Percentiles rank a stretch among this genome's conserved stretches.
Evolutionary conservation across 2,113 vertebrate genomes (phyloP).

Genomic region (Crocuta crocuta): DNA sequence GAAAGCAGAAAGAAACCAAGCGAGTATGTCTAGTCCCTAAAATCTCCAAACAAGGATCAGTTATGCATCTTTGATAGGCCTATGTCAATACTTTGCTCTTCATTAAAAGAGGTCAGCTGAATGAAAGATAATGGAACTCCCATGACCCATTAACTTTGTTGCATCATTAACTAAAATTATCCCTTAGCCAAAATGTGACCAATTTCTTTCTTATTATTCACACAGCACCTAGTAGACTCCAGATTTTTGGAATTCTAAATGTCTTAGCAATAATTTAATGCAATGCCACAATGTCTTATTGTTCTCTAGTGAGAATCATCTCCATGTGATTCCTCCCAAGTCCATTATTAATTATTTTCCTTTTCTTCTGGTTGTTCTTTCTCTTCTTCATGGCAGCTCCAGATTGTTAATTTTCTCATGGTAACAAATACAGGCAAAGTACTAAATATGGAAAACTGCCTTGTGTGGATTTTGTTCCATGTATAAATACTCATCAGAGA

Average conservation of each 20-base stretch:
- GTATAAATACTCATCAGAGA: neutral
- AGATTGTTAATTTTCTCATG: neutral
- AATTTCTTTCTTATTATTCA: conserved; percentile 56
- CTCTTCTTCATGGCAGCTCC: neutral
- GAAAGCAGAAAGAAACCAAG: neutral
- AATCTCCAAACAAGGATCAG: neutral
- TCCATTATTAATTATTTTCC: conserved; percentile 33
- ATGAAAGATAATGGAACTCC: neutral
- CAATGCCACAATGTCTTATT: conserved; percentile 16
- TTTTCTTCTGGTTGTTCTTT: conserved; percentile 20
- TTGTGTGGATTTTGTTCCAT: neutral
- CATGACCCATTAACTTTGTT: neutral
- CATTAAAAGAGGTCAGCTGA: neutral
- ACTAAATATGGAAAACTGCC: neutral
- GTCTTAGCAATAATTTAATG: conserved; percentile 48
- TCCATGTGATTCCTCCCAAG: conserved; percentile 1
- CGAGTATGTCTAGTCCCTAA: neutral
- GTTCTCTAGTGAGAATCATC: conserved; percentile 26
- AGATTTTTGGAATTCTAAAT: conserved; percentile 53
- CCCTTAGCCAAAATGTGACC: neutral
- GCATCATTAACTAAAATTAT: conserved; percentile 52
- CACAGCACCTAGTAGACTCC: neutral
- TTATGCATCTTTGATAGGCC: neutral
- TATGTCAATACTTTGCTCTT: neutral
- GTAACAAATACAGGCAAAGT: neutral